Base-by-base conservation (phyloP, 2,888 invertebrate species). In the Sesamia inferens region DNA sequence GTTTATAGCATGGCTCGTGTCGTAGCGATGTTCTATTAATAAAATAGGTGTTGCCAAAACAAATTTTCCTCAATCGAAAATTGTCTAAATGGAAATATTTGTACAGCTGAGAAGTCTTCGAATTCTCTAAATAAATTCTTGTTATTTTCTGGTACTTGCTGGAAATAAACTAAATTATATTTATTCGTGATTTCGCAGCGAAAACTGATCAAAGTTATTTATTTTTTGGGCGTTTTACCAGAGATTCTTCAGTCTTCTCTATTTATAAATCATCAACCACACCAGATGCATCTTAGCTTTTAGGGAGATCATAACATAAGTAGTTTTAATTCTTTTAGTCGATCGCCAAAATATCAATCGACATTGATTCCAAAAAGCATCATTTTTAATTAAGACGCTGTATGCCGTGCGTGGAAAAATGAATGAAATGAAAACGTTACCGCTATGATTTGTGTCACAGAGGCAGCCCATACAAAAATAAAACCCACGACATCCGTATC, bases 401-500 rank as follows among this genome's bases (percentile, higher is more conserved):
- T 22, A 31, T 74, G 67, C 72, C 78, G 86, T 79, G 86, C 68
- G 58, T 31, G 59, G 51, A 24, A 63, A 65, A 78, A 72, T 70
- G 74, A 75, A 73, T 70, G 71, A 73, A 86, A 86, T 85, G 78
- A 78, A 86, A 85, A 85, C 85, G 77, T 81, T 76, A 67, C 76
- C 64, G 51, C 61, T 68, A 80, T 86, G 86, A 79, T 82, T 82
- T 79, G 85, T 84, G 71, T 71, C 71, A 16, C 81, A 74, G 76
- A 78, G 73, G 73, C 70, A 58, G 58, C 63, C 78, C 74, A 78
- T 76, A 79, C 76, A 84, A 64, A 79, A 68, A 65, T 64, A 64
- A 72, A 68, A 69, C 82, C 78, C 85, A 86, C 86, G 85, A 86
- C 73, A 86, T 76, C 73, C 39, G 64, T 84, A 75, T 72, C 77